Conservation (phyloP, 2,113 vertebrate genomes). For the Gobio gobio region DNA sequence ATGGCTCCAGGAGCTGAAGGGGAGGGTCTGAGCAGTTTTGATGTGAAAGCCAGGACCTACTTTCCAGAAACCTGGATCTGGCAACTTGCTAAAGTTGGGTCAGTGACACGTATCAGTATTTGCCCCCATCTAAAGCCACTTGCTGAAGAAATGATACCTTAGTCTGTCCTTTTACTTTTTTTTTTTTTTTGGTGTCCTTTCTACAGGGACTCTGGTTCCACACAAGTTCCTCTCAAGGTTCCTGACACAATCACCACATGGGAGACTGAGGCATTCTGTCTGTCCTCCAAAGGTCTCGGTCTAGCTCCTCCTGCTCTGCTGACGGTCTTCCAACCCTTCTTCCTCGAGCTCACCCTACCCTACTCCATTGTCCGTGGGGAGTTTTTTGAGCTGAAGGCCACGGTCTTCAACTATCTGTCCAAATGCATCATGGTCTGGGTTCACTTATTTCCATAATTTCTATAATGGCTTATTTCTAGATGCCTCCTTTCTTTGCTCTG, state of each 20-base stretch:
- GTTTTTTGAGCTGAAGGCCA: constrained; percentile 83
- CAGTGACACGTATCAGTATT: constrained; percentile 56
- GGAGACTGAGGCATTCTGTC: constrained; percentile 73
- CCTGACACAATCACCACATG: constrained; percentile 82
- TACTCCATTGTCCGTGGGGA: constrained; percentile 87
- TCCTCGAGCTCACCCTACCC: constrained; percentile 83
- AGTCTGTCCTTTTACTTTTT: too few species aligned
- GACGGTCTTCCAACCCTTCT: constrained; percentile 86
- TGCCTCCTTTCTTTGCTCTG: too few species aligned
- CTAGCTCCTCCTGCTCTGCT: constrained; percentile 77
- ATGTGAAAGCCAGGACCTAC: constrained; percentile 71
- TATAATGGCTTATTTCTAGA: too few species aligned
- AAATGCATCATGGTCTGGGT: constrained; percentile 81
- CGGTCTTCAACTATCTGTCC: constrained; percentile 82
- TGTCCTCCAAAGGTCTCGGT: constrained; percentile 80
- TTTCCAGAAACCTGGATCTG: constrained; percentile 91
- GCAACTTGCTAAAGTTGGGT: constrained; percentile 79
- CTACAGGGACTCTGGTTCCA: constrained; percentile 75
- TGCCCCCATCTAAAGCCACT: too few species aligned
- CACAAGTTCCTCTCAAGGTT: constrained; percentile 71
- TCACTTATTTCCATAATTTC: too few species aligned
- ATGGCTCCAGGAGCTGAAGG: not conserved
- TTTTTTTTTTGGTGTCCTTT: not conserved
- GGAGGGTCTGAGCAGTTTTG: constrained; percentile 3
- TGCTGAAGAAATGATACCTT: not conserved